Evolutionary conservation across 2,113 vertebrate species (phyloP).

Genomic region (Lota lota): DNA sequence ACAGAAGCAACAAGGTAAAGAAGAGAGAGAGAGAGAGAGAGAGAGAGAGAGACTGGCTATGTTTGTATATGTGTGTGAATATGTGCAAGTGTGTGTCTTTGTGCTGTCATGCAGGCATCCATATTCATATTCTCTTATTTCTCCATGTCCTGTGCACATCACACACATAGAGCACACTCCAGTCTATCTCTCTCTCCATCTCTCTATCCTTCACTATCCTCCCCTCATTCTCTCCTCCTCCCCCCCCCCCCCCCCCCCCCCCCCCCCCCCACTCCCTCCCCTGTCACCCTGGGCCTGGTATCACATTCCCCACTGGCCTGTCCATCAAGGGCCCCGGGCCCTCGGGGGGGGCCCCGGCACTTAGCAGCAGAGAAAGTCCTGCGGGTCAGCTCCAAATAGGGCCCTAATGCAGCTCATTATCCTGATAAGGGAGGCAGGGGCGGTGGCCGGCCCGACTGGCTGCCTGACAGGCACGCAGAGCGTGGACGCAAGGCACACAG

Average conservation of each 20-base stretch:
- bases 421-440: conserved; percentile 65
- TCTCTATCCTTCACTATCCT: neutral
- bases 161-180: neutral
- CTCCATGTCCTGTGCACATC: neutral
- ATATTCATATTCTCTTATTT: neutral
- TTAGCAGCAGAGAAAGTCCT: conserved; percentile 69
- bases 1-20: too few species aligned
- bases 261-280: conserved; percentile 20
- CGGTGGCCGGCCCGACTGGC: conserved; percentile 57
- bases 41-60: neutral
- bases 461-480: conserved; percentile 58
- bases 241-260: conserved; percentile 5
- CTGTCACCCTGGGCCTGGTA: conserved; percentile 26
- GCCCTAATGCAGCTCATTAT: conserved; percentile 71
- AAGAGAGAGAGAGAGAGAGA: too few species aligned
- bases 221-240: neutral
- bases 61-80: neutral
- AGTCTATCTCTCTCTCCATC: neutral
- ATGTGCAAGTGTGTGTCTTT: conserved; percentile 1
- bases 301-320: conserved; percentile 56
- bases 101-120: conserved; percentile 1
- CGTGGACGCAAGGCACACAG: conserved; percentile 57
- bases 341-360: conserved; percentile 6
- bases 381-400: conserved; percentile 64
- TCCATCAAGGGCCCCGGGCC: conserved; percentile 67